A percentile compares a stretch with the other conserved stretches of the same genome.
These are phyloP conservation scores for Ryuthela nishihirai DNA, from an alignment of 2,888 invertebrate species.

Conservation along the genomic window DNA sequence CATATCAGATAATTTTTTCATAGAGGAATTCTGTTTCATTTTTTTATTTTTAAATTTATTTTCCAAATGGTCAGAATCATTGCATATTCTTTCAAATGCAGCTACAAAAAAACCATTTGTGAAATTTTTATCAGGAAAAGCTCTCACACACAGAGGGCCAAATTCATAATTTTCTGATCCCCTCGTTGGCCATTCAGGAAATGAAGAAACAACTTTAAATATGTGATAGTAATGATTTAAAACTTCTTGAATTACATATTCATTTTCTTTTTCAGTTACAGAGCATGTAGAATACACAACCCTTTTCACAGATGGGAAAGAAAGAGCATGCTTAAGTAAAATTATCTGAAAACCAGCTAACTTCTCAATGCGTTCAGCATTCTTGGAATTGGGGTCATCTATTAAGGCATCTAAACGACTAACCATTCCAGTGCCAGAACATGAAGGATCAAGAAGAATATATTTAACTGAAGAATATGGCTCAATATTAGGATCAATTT, in stretches of 20 bases:
- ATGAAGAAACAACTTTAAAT: conserved; percentile 48
- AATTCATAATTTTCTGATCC: conserved; percentile 45
- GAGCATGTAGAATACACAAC: conserved; percentile 98
- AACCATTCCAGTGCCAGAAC: conserved; percentile 81
- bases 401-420: conserved; percentile 55
- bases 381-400: conserved; percentile 52
- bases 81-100: conserved; percentile 64
- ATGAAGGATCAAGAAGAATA: conserved; percentile 94
- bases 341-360: conserved; percentile 66
- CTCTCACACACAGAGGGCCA: conserved; percentile 68
- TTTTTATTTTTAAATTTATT: no score
- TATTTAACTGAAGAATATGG: conserved; percentile 69
- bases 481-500: conserved; percentile 58
- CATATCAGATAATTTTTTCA: no score
- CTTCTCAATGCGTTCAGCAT: conserved; percentile 43
- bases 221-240: conserved; percentile 51
- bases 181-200: conserved; percentile 45
- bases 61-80: no score
- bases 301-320: conserved; percentile 75
- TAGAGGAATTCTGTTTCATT: no score
- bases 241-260: conserved; percentile 75
- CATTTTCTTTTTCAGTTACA: conserved; percentile 83
- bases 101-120: conserved; percentile 96
- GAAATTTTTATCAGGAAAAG: conserved; percentile 67
- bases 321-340: conserved; percentile 80